These are phyloP conservation scores for Amblyopsis hoosieri DNA, from an alignment of 2,797 vertebrate genomes.

Conservation along the genomic window DNA sequence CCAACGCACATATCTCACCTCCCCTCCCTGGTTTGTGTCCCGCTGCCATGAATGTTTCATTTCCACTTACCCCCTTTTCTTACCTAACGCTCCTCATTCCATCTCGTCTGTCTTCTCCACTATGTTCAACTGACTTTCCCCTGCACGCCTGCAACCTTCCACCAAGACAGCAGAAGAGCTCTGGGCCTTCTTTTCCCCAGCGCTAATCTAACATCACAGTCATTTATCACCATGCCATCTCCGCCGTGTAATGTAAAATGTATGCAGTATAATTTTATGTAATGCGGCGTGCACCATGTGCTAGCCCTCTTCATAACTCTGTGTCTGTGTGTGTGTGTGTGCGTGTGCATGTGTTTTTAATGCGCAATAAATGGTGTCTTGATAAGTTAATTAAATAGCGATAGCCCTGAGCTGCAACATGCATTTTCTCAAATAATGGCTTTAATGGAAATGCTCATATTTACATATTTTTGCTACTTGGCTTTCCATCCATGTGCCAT, in stretches of 20 bases:
- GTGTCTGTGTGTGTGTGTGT: constrained; percentile 36
- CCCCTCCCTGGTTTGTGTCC: constrained; percentile 17
- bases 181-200: constrained; percentile 22
- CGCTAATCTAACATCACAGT: not conserved
- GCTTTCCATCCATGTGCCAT: constrained; percentile 9
- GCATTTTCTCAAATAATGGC: constrained; percentile 32
- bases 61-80: constrained; percentile 33
- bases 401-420: constrained; percentile 45
- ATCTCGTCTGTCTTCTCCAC: not conserved
- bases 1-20: not conserved
- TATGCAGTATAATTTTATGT: constrained; percentile 49
- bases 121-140: constrained; percentile 5
- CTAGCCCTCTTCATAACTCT: constrained; percentile 27
- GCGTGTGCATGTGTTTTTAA: too few species aligned
- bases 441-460: constrained; percentile 49
- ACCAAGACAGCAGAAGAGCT: constrained; percentile 7
- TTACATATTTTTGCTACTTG: too few species aligned
- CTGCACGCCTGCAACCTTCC: not conserved
- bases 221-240: constrained; percentile 30
- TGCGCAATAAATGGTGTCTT: too few species aligned
- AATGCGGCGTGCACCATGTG: constrained; percentile 28
- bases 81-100: constrained; percentile 27
- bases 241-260: constrained; percentile 38
- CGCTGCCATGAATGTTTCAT: constrained; percentile 57
- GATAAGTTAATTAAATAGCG: constrained; percentile 39